Base-by-base conservation (phyloP, 2,888 invertebrate genomes). In the Lithophane leautieri region DNA sequence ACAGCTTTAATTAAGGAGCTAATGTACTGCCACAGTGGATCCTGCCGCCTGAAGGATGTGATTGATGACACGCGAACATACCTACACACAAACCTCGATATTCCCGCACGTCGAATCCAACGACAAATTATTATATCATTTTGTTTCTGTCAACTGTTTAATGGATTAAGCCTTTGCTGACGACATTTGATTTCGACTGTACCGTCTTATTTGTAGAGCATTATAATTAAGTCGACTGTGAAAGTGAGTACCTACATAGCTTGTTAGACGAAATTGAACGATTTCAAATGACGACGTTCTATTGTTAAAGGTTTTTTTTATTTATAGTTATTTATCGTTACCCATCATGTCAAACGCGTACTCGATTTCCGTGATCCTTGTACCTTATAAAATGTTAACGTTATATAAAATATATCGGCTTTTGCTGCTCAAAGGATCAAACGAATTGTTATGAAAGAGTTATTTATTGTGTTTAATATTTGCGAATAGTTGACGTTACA, bases 1-100 rank as follows among this genome's bases (percentile, higher is more conserved):
- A 86, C 88, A 88, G 93, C 92, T 94, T 95, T 95, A 95, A 96
- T 95, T 95, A 96, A 95, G 95, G 94, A 94, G 94, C 93, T 94
- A 94, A 95, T 95, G 94, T 94, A 95, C 94, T 92, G 93, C 89
- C 91, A 90, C 88, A 86, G 83, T 85, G 88, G 87, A 88, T 89
- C 90, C 88, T 87, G 82, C 78, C 85, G 86, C 90, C 90, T 92
- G 92, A 91, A 92, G 90, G 90, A 89, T 91, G 91, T 95, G 95
- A 95, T 95, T 95, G 95, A 95, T 95, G 94, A 93, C 89, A 81
- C 86, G 82, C 84, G 88, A 88, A 90, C 84, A 80, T 85, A 86
- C 81, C 76, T 76, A 78, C 62, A 80, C 70, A 77, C 69, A 82
- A 73, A 73, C 81, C 81, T 81, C 84, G 71, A 86, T 81, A 84